These are phyloP conservation scores for Mus spretus DNA, from an alignment of 2,797 vertebrate species.

Conservation along the genomic window DNA sequence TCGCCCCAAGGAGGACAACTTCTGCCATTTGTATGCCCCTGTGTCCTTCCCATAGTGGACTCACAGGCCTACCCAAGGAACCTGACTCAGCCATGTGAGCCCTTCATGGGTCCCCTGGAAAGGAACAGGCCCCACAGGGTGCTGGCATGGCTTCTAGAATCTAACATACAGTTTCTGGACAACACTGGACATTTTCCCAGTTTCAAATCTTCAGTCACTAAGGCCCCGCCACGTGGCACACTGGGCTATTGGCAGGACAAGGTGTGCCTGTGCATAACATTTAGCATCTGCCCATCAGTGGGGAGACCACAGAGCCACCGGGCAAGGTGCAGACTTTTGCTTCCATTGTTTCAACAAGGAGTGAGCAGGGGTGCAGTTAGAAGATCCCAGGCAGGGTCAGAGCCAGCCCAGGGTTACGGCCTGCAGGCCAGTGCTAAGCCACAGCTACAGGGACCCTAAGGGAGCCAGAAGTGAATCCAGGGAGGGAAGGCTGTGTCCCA, in stretches of 20 bases:
- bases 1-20: not conserved
- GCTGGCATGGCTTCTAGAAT: not conserved
- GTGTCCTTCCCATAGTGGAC: not conserved
- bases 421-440: not conserved
- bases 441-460: not conserved
- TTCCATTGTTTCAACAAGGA: not conserved
- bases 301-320: fast-evolving
- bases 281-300: not conserved
- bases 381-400: no score
- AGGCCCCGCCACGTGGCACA: not conserved
- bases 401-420: not conserved
- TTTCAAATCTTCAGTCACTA: not conserved
- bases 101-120: not conserved
- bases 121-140: fast-evolving
- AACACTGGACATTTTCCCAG: not conserved
- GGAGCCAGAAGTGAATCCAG: fast-evolving
- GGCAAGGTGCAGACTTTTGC: not conserved
- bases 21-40: not conserved
- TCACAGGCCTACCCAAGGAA: not conserved
- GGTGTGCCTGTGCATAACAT: not conserved
- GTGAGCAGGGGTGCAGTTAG: not conserved
- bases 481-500: not conserved
- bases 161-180: not conserved
- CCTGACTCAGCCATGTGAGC: not conserved
- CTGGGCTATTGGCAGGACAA: not conserved